phyloP scores from a whole-genome alignment of 2,113 vertebrate species.

The Macquaria australasica region DNA sequence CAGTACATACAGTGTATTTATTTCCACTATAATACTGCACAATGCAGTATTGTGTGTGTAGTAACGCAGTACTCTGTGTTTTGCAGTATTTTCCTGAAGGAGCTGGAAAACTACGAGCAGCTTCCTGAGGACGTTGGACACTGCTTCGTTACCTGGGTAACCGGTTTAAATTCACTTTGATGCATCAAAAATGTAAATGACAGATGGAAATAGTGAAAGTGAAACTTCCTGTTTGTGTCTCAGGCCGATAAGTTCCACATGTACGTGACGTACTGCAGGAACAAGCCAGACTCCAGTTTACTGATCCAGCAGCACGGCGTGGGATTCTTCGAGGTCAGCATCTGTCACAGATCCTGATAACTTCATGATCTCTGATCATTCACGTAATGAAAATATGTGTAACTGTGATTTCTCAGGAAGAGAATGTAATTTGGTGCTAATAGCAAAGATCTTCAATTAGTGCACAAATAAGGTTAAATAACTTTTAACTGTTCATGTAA shows the following conservation, averaged over 20 bases:
- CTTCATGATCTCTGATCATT: no score
- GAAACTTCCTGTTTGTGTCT: constrained; percentile 5
- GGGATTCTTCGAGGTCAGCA: constrained; percentile 94
- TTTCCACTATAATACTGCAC: no score
- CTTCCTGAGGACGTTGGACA: constrained; percentile 98
- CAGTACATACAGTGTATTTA: neutral
- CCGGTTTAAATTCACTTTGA: neutral
- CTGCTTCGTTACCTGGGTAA: constrained; percentile 99
- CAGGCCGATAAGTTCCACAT: constrained; percentile 99
- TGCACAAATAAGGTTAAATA: no score
- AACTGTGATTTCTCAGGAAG: no score
- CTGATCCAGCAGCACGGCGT: constrained; percentile 95
- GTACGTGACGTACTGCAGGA: constrained; percentile 99
- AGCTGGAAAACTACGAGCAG: constrained; percentile 98
- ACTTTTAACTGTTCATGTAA: no score
- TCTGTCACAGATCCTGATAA: no score
- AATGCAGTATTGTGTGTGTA: neutral
- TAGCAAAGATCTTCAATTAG: no score
- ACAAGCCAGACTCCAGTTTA: constrained; percentile 98
- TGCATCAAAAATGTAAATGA: neutral
- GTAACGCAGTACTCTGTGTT: constrained; percentile 6
- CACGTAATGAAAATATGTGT: no score
- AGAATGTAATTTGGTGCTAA: no score
- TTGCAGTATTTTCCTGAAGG: constrained; percentile 96
- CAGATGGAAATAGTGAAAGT: neutral